Evolutionary conservation across 2,888 invertebrate genomes (phyloP).

Genomic region (Drosophila neonasuta): DNA sequence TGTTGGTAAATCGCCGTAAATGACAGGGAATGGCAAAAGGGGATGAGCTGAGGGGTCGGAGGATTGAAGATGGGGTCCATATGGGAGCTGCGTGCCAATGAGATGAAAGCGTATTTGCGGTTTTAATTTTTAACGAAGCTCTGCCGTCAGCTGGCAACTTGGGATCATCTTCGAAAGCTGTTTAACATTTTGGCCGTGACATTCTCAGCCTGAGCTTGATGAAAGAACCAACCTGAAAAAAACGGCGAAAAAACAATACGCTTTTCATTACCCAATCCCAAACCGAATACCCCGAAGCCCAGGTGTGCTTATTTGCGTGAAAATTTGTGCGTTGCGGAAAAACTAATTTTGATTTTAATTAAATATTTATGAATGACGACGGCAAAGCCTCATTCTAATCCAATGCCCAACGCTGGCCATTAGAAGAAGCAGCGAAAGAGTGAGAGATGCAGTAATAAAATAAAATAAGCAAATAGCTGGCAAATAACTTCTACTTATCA

Average conservation of each 20-base stretch:
- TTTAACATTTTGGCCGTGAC: conserved; percentile 58
- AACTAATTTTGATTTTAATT: conserved; percentile 76
- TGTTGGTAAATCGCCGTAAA: conserved; percentile 59
- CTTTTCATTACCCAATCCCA: conserved; percentile 43
- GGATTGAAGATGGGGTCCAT: conserved; percentile 7
- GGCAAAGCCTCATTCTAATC: conserved; percentile 26
- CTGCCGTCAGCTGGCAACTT: conserved; percentile 22
- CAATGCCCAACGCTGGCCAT: conserved; percentile 12
- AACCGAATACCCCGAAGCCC: conserved; percentile 16
- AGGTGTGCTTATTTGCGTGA: conserved; percentile 21
- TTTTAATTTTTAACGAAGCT: conserved; percentile 73
- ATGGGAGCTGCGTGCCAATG: conserved; percentile 30
- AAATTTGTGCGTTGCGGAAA: conserved; percentile 38
- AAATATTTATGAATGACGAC: conserved; percentile 66
- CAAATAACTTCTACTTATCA: conserved; percentile 80
- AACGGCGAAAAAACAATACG: conserved; percentile 31
- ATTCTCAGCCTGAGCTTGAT: conserved; percentile 51
- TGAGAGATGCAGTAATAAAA: conserved; percentile 61
- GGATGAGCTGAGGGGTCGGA: background rate
- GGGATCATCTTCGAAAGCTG: conserved; percentile 36
- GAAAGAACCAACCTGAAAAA: conserved; percentile 35
- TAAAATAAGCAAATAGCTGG: conserved; percentile 70
- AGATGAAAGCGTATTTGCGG: conserved; percentile 45
- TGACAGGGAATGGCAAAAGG: conserved; percentile 7
- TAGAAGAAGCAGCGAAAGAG: background rate